Base-by-base conservation (phyloP, 1,140 invertebrate genomes). In the Heliothis virescens region DNA sequence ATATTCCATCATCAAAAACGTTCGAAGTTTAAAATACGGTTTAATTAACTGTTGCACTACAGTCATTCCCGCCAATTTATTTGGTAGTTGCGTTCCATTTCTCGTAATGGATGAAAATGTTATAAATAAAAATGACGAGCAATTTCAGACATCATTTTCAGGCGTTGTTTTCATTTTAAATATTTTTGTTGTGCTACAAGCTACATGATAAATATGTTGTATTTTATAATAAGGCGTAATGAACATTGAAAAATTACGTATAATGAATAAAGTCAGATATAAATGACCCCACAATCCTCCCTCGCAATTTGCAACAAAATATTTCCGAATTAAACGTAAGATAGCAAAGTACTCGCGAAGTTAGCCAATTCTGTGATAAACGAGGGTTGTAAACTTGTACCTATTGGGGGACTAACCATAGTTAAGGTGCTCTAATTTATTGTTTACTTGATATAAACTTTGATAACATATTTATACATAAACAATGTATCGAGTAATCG, bases 321-420 rank as follows among this genome's bases (percentile, higher is more conserved):
- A 79, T 79, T 65, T 67, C 62, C 59, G 41, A 73, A 80, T 80
- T 65, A 65, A 69, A 62, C 41, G 15, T 55, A 50, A 80, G 26
- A 57, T 74, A 71, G 15, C 48, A 47, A 65, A 86, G 90, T 86
- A 83, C 34, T 29, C 11, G 57, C 21, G 87, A 92, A 85, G 29
- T 88, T 89, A 53, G 77, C 80, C 76, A 80, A 86, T 85, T 82
- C 82, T 55, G 80, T 89, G 87, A 90, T 85, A 89, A 92, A 92
- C 82, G 91, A 83, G 80, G 88, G 81, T 88, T 90, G 72, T 63
- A 73, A 85, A 87, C 78, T 87, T 82, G 16, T 57, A 84, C 80
- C 83, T 85, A 60, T 77, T 79, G 69, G 77, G 81, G 75, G 80
- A 83, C n/a, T 47, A 55, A 65, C 9, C 47, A 16, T 16, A 34